Base-by-base conservation (phyloP, 2,113 vertebrate species). In the Malurus cyaneus region DNA sequence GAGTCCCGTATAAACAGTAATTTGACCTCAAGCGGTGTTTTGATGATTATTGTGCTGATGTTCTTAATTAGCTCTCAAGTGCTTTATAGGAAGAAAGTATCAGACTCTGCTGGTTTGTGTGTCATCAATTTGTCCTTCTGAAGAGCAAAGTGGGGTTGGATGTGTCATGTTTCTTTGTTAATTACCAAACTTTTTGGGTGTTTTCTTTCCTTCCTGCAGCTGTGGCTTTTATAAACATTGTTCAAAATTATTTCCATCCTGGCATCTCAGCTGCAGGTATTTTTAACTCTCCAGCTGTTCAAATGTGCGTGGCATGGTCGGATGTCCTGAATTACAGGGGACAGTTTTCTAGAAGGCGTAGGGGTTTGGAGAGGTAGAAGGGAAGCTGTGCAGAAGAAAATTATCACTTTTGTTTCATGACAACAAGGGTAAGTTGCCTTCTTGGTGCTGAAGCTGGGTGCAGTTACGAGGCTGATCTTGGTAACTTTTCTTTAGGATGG, bases 241-340 rank as follows among this genome's bases (percentile, higher is more conserved):
- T 44, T 49, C 57, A 17, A 60, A 81, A 29, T 56, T 13, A 12
- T 31, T 90, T 86, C 6, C 3, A 18, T 57, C 12, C 57, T 82
- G 41, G 3, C 10, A 20, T 41, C 31, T 86, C 31, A 77, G 50
- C 23, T 88, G 23, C 47, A 46, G 21, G 5, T 93, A n/a, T 73
- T 83, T 83, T 83, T 71, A 86, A 19, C 21, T 66, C 1, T 42
- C 17, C 17, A 41, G 21, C 31, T 67, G 26, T 76, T 78, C 8
- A 12, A 54, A 7, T 24, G 16, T 73, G 34, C 4, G 1, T n/a
- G 54, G 23, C 15, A 5, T 7, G 23, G 56, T 12, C 0, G 0
- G 14, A 39, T 80, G 21, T 42, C 46, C 42, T 67, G 39, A 73
- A 20, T 64, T 64, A 49, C 5, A 62, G 72, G 16, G 36, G 7